Conservation (phyloP, 2,797 vertebrate genomes). For the Poecilia velifera region DNA sequence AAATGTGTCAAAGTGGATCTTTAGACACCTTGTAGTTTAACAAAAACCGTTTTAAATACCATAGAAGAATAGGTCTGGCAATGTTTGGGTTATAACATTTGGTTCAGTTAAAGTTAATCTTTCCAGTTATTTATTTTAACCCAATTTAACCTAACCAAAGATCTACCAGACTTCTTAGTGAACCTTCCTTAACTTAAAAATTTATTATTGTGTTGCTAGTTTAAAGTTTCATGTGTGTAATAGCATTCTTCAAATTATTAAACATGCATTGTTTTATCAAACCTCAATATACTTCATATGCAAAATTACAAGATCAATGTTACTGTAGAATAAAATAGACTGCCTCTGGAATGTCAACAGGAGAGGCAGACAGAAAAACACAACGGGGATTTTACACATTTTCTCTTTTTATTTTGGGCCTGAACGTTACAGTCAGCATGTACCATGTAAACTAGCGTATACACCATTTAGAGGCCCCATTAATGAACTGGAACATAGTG, state of each 20-base stretch:
- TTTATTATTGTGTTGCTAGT: background rate
- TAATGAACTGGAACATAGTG: slow-evolving; percentile 26
- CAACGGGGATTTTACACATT: background rate
- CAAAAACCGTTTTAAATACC: background rate
- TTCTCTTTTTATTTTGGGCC: background rate
- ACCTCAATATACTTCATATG: background rate
- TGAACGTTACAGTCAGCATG: slow-evolving; percentile 5
- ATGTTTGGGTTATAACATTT: background rate
- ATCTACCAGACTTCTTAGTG: background rate
- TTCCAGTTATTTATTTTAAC: background rate
- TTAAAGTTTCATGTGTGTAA: background rate
- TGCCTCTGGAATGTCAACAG: background rate
- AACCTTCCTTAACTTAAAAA: background rate
- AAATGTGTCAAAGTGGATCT: background rate
- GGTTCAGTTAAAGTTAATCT: background rate
- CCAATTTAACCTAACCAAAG: background rate
- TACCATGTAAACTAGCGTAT: background rate
- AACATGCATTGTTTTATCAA: background rate
- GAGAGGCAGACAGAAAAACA: background rate
- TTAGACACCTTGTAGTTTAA: background rate
- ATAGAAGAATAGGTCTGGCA: background rate
- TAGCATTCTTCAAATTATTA: background rate
- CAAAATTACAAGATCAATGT: background rate
- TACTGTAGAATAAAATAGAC: background rate
- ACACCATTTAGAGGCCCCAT: slow-evolving; percentile 5